Conservation (phyloP, 2,888 invertebrate species). For the Mellilla xanthometata region DNA sequence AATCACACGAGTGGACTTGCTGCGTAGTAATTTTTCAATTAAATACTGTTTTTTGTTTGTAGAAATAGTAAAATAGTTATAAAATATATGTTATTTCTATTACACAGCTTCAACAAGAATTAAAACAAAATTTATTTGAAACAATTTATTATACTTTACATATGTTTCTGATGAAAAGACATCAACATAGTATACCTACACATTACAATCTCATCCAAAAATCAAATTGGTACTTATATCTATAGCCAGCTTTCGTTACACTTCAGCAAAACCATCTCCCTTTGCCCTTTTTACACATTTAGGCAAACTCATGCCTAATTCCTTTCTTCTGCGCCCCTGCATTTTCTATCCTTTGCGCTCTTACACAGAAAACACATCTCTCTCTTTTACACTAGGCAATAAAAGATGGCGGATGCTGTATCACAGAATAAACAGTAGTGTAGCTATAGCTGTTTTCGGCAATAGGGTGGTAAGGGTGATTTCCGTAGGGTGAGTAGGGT, state of each 20-base stretch:
- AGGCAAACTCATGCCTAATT: slow-evolving; percentile 49
- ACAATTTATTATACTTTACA: too few species aligned
- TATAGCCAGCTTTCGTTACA: background rate
- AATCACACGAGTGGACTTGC: slow-evolving; percentile 64
- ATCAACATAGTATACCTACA: too few species aligned
- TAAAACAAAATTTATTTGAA: too few species aligned
- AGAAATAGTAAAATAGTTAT: too few species aligned
- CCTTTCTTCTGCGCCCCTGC: slow-evolving; percentile 52
- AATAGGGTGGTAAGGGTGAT: slow-evolving; percentile 43
- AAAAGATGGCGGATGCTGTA: slow-evolving; percentile 76
- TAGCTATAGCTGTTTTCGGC: slow-evolving; percentile 31
- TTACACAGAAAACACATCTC: slow-evolving; percentile 1
- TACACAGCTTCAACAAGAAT: too few species aligned
- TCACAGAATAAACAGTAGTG: too few species aligned
- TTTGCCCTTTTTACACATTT: slow-evolving; percentile 57
- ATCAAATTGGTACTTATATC: too few species aligned
- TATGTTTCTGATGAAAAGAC: too few species aligned
- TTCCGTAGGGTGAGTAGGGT: slow-evolving; percentile 62
- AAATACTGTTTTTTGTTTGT: too few species aligned
- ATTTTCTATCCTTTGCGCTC: slow-evolving; percentile 34
- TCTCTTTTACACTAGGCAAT: slow-evolving; percentile 41
- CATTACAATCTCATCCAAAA: too few species aligned
- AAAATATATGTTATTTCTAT: too few species aligned
- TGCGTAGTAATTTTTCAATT: too few species aligned
- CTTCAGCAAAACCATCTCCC: slow-evolving; percentile 43